Evolutionary conservation across 64 coral and sea anemone genomes (phyloP).

Genomic region (Stylophora pistillata): DNA sequence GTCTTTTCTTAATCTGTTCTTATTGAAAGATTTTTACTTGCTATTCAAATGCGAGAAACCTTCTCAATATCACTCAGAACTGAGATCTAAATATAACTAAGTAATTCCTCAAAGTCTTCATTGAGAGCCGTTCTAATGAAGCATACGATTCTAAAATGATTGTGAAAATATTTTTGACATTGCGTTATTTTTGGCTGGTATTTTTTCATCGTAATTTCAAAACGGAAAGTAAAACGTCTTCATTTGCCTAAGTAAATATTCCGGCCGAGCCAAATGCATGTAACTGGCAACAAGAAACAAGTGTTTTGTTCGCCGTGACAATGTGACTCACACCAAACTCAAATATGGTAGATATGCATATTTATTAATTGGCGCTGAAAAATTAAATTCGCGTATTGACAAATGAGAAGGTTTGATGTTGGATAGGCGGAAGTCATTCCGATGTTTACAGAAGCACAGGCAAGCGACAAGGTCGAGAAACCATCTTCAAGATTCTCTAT

Average conservation of each 20-base stretch:
- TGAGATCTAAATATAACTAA: background rate
- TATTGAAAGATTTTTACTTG: constrained; percentile 4
- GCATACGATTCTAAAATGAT: background rate
- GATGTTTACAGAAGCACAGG: background rate
- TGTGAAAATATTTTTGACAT: background rate
- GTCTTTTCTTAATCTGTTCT: background rate
- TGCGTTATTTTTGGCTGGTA: background rate
- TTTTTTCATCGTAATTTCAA: background rate
- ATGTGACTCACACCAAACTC: background rate
- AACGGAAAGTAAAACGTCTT: background rate
- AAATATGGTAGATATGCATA: background rate
- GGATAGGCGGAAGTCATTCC: background rate
- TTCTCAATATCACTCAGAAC: background rate
- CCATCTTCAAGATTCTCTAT: background rate
- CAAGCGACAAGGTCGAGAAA: background rate
- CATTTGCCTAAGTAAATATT: background rate
- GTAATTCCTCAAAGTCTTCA: background rate
- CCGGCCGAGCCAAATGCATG: background rate
- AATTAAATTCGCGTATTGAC: background rate
- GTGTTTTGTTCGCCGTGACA: background rate
- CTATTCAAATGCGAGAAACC: background rate
- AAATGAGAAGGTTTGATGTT: background rate
- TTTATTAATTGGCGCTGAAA: constrained; percentile 12
- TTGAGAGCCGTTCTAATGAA: constrained; percentile 1
- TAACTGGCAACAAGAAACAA: background rate